A percentile compares a stretch with the other conserved stretches of the same genome.
Evolutionary conservation across 2,797 vertebrate genomes (phyloP).

Genomic region (Myioborus miniatus): DNA sequence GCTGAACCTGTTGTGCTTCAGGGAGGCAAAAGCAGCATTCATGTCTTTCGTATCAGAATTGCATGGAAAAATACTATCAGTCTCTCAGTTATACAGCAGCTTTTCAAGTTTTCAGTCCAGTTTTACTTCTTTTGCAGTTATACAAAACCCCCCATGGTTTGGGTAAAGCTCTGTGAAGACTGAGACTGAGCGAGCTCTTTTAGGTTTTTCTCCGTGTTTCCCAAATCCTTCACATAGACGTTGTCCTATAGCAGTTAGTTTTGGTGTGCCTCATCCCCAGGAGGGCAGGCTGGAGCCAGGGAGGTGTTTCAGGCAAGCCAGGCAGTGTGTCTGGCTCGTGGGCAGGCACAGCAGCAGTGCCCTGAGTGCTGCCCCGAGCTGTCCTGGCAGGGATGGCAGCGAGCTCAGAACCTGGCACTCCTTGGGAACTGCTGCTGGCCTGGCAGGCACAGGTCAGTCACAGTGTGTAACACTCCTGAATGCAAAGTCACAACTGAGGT

Average conservation of each 20-base stretch:
- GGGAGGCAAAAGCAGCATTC: not conserved
- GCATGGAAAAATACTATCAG: not conserved
- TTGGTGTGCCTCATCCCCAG: not conserved
- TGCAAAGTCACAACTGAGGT: not conserved
- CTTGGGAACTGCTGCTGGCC: accelerated
- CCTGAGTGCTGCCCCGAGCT: not conserved
- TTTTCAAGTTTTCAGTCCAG: not conserved
- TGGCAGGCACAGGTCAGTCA: not conserved
- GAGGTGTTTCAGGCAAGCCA: not conserved
- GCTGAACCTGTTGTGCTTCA: not conserved
- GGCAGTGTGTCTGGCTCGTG: accelerated
- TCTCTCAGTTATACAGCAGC: not conserved
- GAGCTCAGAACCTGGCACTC: accelerated
- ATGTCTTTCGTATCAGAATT: not conserved
- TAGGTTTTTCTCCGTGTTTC: not conserved
- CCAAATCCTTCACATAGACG: not conserved
- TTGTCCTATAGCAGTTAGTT: not conserved
- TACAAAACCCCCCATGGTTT: not conserved
- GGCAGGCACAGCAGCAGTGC: not conserved
- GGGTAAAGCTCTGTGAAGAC: not conserved
- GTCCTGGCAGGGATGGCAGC: accelerated
- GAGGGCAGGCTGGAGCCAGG: not conserved
- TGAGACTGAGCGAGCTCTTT: not conserved
- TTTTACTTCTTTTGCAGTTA: not conserved
- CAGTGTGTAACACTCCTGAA: not conserved